phyloP scores from a whole-genome alignment of 2,797 vertebrate species.

The Hydrophis major region DNA sequence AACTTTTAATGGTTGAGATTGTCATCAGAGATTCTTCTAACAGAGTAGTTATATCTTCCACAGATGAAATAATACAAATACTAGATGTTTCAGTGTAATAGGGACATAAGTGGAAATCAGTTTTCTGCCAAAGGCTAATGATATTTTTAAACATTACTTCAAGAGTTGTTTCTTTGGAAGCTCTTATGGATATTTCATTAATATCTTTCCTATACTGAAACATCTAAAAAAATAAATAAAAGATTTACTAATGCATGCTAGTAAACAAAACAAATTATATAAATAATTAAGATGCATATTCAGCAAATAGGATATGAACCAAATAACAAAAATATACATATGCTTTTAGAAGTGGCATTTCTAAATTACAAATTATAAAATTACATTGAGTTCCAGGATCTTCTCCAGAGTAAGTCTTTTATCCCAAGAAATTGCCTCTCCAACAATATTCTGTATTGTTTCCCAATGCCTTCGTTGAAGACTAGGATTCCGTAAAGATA shows the following conservation, averaged over 20 bases:
- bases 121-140: slow-evolving; percentile 63
- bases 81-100: slow-evolving; percentile 52
- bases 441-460: slow-evolving; percentile 54
- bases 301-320: background rate
- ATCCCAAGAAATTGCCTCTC: slow-evolving; percentile 46
- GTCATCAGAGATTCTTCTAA: slow-evolving; percentile 69
- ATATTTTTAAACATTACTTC: slow-evolving; percentile 65
- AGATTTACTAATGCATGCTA: background rate
- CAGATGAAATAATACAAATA: slow-evolving; percentile 61
- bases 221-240: slow-evolving; percentile 54
- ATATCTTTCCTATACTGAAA: slow-evolving; percentile 63
- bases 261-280: background rate
- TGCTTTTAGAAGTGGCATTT: background rate
- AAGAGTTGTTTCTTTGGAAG: slow-evolving; percentile 67
- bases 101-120: slow-evolving; percentile 60
- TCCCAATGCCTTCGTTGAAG: slow-evolving; percentile 68
- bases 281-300: background rate
- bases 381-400: slow-evolving; percentile 66
- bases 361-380: slow-evolving; percentile 1
- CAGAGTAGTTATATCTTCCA: slow-evolving; percentile 61
- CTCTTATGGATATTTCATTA: slow-evolving; percentile 61
- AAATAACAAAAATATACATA: background rate
- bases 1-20: slow-evolving; percentile 66
- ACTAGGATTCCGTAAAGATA: slow-evolving; percentile 63
- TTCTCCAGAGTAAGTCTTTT: slow-evolving; percentile 61